phyloP scores from a whole-genome alignment of 2,113 vertebrate genomes.

The Amphiprion ocellaris region DNA sequence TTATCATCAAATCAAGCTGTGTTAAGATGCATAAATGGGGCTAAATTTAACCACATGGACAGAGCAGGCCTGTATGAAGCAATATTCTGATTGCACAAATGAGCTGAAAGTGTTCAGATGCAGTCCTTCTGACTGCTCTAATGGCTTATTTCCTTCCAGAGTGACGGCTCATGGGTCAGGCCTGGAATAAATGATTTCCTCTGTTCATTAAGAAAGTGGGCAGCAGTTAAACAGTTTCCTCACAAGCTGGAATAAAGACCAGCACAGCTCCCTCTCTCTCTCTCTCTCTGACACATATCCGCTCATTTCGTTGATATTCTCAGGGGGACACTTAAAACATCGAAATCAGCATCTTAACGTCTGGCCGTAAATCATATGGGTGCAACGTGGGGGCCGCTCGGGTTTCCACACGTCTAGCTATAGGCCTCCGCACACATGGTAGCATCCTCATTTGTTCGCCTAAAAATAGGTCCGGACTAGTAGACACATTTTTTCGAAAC shows the following conservation, averaged over 20 bases:
- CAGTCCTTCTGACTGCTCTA: too few species aligned
- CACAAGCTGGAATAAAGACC: constrained; percentile 3
- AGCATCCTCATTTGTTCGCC: constrained; percentile 83
- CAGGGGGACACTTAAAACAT: constrained; percentile 23
- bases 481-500: constrained; percentile 87
- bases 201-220: neutral
- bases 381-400: constrained; percentile 42
- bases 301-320: constrained; percentile 17
- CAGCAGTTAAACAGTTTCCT: neutral
- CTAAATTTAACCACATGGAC: too few species aligned
- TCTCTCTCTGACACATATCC: neutral
- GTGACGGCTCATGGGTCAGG: neutral
- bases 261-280: neutral
- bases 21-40: too few species aligned
- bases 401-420: constrained; percentile 73
- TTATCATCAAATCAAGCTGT: too few species aligned
- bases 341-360: constrained; percentile 39
- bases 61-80: too few species aligned
- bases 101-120: too few species aligned
- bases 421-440: constrained; percentile 74
- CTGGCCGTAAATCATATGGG: constrained; percentile 46
- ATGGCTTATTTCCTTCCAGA: neutral
- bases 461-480: constrained; percentile 85
- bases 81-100: too few species aligned
- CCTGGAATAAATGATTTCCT: neutral